Percentiles rank a stretch among this genome's conserved stretches.
phyloP scores from a whole-genome alignment of 2,888 invertebrate species.

The Ischnus inquisitorius region DNA sequence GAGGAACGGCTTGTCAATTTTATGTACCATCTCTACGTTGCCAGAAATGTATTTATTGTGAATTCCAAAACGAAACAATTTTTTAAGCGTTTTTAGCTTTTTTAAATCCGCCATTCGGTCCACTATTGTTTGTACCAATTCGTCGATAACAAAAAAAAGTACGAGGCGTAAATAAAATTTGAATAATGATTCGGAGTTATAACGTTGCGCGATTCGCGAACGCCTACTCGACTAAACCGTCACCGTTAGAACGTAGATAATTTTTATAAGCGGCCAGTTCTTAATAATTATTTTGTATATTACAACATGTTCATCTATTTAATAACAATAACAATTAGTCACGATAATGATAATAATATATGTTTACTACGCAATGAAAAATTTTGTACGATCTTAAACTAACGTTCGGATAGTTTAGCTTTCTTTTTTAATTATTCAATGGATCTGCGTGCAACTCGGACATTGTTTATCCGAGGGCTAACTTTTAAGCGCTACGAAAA shows the following conservation, averaged over 20 bases:
- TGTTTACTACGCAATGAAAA: not conserved
- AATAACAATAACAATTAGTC: conserved; percentile 32
- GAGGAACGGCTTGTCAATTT: conserved; percentile 18
- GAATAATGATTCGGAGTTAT: conserved; percentile 24
- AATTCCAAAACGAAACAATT: not conserved
- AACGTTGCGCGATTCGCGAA: conserved; percentile 21
- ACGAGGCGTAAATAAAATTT: not conserved
- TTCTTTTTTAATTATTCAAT: conserved; percentile 66
- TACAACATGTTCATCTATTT: conserved; percentile 69
- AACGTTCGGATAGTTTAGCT: conserved; percentile 24
- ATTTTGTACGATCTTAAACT: not conserved
- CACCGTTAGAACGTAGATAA: conserved; percentile 38
- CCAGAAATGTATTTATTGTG: conserved; percentile 61
- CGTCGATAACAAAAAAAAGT: not conserved
- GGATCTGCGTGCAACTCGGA: conserved; percentile 66
- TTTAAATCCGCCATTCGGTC: not conserved
- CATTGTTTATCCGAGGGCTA: conserved; percentile 36
- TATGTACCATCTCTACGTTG: conserved; percentile 13
- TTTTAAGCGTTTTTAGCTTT: not conserved
- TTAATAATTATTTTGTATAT: conserved; percentile 73
- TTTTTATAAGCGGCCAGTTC: conserved; percentile 78
- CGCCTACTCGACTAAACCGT: conserved; percentile 15
- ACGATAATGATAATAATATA: conserved; percentile 15
- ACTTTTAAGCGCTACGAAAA: conserved; percentile 51
- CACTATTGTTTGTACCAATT: not conserved